Evolutionary conservation across 2,113 vertebrate genomes (phyloP).

Genomic region (Prochilodus magdalenae): DNA sequence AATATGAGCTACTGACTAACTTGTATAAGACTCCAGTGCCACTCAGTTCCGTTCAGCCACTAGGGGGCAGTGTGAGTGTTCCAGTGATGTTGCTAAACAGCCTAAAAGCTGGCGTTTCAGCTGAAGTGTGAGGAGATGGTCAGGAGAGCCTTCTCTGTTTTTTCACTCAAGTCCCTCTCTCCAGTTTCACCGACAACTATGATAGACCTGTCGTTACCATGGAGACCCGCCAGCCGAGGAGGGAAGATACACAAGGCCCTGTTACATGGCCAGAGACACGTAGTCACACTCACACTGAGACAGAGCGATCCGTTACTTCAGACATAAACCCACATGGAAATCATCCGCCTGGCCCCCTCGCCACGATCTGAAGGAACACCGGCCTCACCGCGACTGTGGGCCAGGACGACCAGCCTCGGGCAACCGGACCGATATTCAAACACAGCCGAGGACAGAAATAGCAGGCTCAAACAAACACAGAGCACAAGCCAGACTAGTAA

Average conservation of each 20-base stretch:
- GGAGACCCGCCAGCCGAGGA: constrained; percentile 71
- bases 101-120: neutral
- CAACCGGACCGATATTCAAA: neutral
- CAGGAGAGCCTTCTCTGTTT: constrained; percentile 64
- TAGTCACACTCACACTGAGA: neutral
- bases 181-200: constrained; percentile 64
- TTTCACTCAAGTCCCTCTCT: constrained; percentile 74
- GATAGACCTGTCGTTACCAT: constrained; percentile 79
- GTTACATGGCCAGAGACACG: constrained; percentile 51
- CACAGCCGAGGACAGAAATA: neutral
- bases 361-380: neutral
- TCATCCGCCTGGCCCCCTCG: neutral
- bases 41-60: constrained; percentile 53
- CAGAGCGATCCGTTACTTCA: neutral
- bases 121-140: constrained; percentile 24
- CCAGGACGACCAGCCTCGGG: neutral
- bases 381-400: neutral
- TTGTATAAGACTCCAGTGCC: neutral
- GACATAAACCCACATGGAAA: neutral
- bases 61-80: constrained; percentile 66
- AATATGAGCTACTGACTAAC: too few species aligned
- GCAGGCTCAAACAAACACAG: neutral
- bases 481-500: neutral
- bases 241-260: constrained; percentile 69
- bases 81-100: neutral